Percentiles rank a stretch among this genome's conserved stretches.
Conservation (phyloP, 1,140 invertebrate species). For the Meloidogyne hapla region DNA sequence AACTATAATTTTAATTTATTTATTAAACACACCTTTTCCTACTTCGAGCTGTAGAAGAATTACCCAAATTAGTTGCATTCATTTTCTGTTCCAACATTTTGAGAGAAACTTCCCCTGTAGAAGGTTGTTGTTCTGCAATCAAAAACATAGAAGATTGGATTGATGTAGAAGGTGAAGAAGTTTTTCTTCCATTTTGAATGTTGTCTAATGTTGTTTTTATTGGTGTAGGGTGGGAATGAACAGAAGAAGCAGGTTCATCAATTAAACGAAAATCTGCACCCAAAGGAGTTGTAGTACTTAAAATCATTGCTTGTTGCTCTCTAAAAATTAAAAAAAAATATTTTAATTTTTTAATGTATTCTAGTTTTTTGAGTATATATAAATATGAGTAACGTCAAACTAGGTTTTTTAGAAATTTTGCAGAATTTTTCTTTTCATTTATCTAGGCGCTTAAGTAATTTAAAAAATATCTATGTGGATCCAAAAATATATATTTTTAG, state of each 20-base stretch:
- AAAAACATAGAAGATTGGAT: constrained; percentile 16
- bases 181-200: neutral
- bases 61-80: constrained; percentile 8
- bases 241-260: constrained; percentile 19
- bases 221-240: neutral
- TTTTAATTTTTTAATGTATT: too few relatives aligned
- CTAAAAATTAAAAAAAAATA: neutral
- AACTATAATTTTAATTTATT: too few relatives aligned
- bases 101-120: neutral
- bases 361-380: too few relatives aligned
- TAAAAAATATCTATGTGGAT: too few relatives aligned
- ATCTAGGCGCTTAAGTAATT: too few relatives aligned
- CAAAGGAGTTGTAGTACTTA: constrained; percentile 3
- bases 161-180: constrained; percentile 10
- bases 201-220: neutral
- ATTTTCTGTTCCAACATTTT: constrained; percentile 4
- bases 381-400: too few relatives aligned
- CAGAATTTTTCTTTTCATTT: too few relatives aligned
- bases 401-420: too few relatives aligned
- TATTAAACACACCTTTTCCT: constrained; percentile 19
- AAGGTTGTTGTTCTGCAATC: constrained; percentile 22
- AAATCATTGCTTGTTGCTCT: neutral
- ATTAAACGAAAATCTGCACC: constrained; percentile 26
- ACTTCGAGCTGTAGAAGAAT: neutral
- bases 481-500: too few relatives aligned